Base-by-base conservation (phyloP, 2,113 vertebrate genomes). In the Rhineura floridana region DNA sequence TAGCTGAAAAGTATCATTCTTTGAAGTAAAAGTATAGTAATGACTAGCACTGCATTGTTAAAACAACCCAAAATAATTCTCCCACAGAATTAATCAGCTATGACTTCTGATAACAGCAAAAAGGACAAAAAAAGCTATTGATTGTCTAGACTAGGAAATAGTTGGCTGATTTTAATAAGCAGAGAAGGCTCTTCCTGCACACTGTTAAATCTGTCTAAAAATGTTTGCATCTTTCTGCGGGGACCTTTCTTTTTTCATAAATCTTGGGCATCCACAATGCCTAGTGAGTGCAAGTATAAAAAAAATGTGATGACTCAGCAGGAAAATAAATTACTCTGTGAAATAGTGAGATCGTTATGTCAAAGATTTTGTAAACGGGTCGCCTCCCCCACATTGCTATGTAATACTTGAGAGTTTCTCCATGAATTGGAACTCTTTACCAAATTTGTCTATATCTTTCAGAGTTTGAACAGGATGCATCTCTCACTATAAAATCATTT, bases 51-150 rank as follows among this genome's bases (percentile, higher is more conserved):
- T 19, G 19, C 6, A 55, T 44, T 79, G 69, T 6, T 42, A 84
- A 85, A 87, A 30, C 70, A 23, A 79, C n/a, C 75, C 84, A 83
- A 10, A 46, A 48, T 85, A 55, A 52, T 0, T 7, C 0, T 44
- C 69, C 2, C 39, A 19, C 1, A 6, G 81, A 73, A 63, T 10
- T 69, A 0, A 1, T 78, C 46, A 59, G 50, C 62, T 44, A 83
- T 62, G 46, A 86, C 44, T 83, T 63, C 15, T 83, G n/a, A 39
- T 75, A 75, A 75, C 17, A 75, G 72, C 83, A 83, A 83, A 46
- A 83, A 10, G 48, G 44, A 46, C 76, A 7, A 70, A 13, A 80
- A 69, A 90, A 81, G 0, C 6, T 81, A 3, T 62, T 69, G 19
- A 17, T 13, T 13, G 70, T 86, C 4, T 23, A 1, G 0, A 1